Evolutionary conservation across 2,797 vertebrate species (phyloP).

Genomic region (Diglossa cyanea): DNA sequence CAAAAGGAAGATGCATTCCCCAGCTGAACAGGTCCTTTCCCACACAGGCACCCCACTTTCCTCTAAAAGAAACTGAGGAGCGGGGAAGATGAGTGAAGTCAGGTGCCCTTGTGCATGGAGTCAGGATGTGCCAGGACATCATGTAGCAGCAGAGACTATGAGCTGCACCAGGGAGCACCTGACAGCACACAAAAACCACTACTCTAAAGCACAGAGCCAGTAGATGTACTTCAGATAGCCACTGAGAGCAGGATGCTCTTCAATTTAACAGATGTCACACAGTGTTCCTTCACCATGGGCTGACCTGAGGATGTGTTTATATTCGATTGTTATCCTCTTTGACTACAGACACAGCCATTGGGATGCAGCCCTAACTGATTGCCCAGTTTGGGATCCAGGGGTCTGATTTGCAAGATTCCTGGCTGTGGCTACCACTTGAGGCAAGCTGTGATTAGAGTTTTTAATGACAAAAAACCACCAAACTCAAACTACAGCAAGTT

Average conservation of each 20-base stretch:
- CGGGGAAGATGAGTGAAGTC: not conserved
- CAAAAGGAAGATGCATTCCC: not conserved
- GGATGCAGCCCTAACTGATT: not conserved
- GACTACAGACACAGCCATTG: not conserved
- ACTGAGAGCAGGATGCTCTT: not conserved
- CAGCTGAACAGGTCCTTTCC: not conserved
- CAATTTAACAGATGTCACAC: not conserved
- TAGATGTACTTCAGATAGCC: not conserved
- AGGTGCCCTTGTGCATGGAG: fast-evolving
- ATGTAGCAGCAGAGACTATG: not conserved
- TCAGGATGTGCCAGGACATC: fast-evolving
- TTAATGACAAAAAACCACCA: not conserved
- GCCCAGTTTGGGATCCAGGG: not conserved
- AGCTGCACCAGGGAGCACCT: not conserved
- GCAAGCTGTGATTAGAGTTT: not conserved
- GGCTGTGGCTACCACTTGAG: not conserved
- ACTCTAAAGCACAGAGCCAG: not conserved
- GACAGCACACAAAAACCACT: not conserved
- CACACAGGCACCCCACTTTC: not conserved
- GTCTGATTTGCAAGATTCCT: not conserved
- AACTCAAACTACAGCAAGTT: not conserved
- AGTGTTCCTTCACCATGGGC: not conserved
- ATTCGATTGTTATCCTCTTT: not conserved
- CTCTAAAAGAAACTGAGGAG: not conserved
- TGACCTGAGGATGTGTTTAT: not conserved